These are phyloP conservation scores for Phoebastria nigripes DNA, from an alignment of 2,797 vertebrate species.

Conservation along the genomic window DNA sequence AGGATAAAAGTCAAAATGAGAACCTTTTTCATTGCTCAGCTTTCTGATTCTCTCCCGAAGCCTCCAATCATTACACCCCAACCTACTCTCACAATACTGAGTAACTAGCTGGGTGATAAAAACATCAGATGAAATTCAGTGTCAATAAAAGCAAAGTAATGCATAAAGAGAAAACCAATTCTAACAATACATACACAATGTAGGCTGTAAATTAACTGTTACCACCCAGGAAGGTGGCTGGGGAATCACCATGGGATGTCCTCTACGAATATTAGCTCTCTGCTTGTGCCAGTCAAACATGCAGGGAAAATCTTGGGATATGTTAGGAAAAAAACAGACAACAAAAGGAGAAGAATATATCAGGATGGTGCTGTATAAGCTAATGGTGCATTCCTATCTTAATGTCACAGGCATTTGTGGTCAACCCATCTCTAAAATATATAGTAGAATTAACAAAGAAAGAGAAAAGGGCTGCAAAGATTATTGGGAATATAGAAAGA, in stretches of 20 bases:
- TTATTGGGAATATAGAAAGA: background rate
- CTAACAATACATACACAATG: background rate
- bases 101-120: constrained; percentile 40
- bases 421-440: background rate
- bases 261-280: background rate
- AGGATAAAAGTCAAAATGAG: constrained; percentile 22
- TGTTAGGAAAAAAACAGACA: background rate
- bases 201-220: background rate
- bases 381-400: background rate
- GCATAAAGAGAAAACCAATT: constrained; percentile 20
- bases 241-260: background rate
- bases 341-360: background rate
- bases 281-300: background rate
- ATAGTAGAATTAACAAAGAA: background rate
- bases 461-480: background rate
- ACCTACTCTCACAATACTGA: background rate
- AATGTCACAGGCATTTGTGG: background rate
- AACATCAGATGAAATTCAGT: constrained; percentile 27
- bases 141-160: constrained; percentile 43
- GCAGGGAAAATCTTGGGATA: background rate
- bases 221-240: background rate
- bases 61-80: background rate
- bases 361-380: background rate
- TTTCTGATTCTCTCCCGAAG: background rate
- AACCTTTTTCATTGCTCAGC: background rate